These are phyloP conservation scores for Cryptophagus acutangulus DNA, from an alignment of 2,888 invertebrate genomes.

Conservation along the genomic window DNA sequence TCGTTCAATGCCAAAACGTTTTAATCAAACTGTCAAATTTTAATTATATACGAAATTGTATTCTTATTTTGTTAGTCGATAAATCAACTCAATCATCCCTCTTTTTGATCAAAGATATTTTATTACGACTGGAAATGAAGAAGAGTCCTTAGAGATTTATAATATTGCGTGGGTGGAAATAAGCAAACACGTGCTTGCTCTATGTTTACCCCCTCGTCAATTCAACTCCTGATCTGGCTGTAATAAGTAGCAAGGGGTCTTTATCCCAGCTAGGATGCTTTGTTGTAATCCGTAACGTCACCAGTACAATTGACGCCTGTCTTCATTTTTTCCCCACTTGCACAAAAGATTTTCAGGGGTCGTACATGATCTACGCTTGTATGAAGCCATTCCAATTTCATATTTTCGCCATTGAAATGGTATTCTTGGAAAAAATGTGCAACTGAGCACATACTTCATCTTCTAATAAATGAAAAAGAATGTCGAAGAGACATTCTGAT, in stretches of 20 bases:
- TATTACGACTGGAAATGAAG: conserved; percentile 6
- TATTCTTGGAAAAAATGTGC: too few relatives aligned
- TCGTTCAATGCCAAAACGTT: too few relatives aligned
- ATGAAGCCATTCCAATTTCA: background rate
- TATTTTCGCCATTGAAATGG: too few relatives aligned
- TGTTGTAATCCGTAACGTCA: conserved; percentile 23
- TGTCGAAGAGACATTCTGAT: too few relatives aligned
- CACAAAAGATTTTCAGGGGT: conserved; percentile 18
- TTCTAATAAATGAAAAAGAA: too few relatives aligned
- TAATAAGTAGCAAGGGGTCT: conserved; percentile 20
- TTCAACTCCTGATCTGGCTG: conserved; percentile 15
- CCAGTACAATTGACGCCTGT: conserved; percentile 24
- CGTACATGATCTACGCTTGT: conserved; percentile 6
- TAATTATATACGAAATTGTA: too few relatives aligned
- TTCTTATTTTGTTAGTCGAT: too few relatives aligned
- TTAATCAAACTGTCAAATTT: too few relatives aligned
- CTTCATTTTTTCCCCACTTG: too few relatives aligned
- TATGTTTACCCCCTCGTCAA: conserved; percentile 13
- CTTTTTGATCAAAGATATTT: conserved; percentile 13
- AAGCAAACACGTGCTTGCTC: conserved; percentile 11
- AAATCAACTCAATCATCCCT: conserved; percentile 9
- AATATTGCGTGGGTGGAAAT: conserved; percentile 16
- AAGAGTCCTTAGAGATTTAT: conserved; percentile 3
- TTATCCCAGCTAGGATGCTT: conserved; percentile 10
- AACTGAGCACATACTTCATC: too few relatives aligned